Conservation (phyloP, 2,797 vertebrate genomes). For the Microhierax caerulescens region DNA sequence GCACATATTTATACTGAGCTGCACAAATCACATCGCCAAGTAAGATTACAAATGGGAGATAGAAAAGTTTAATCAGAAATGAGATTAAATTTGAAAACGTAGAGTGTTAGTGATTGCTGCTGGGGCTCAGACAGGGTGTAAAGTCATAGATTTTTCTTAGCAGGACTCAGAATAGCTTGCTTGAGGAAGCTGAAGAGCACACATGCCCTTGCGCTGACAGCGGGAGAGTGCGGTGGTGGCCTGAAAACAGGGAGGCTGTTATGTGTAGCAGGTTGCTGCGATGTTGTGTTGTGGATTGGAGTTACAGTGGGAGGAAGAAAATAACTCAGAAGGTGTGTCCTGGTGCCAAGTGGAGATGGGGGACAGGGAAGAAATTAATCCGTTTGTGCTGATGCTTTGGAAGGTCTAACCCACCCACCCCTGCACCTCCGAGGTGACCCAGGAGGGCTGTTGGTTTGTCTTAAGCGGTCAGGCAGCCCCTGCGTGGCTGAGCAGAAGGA, state of each 20-base stretch:
- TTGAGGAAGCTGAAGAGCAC: conserved; percentile 16
- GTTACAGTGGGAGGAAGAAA: not conserved
- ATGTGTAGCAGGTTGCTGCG: not conserved
- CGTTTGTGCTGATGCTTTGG: not conserved
- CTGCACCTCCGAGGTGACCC: not conserved
- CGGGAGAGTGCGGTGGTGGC: not conserved
- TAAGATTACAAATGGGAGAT: conserved; percentile 58
- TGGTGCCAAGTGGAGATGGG: not conserved
- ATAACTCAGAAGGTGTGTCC: not conserved
- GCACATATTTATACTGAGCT: conserved; percentile 68
- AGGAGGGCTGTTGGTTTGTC: not conserved
- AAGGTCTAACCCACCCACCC: not conserved
- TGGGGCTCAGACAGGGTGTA: conserved; percentile 35
- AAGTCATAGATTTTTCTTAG: conserved; percentile 9
- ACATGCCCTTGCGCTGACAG: conserved; percentile 29
- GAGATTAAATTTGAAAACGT: conserved; percentile 58
- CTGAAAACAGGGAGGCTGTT: not conserved
- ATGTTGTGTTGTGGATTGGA: not conserved
- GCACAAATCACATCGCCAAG: conserved; percentile 33
- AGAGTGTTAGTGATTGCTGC: not conserved
- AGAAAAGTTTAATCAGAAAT: conserved; percentile 70
- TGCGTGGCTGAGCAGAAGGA: not conserved
- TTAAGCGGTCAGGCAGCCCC: not conserved
- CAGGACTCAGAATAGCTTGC: conserved; percentile 2
- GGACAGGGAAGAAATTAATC: not conserved